Evolutionary conservation across 2,113 vertebrate species (phyloP), one percentile per base, ranked within the genome.

Genomic region (Panthera uncia): DNA sequence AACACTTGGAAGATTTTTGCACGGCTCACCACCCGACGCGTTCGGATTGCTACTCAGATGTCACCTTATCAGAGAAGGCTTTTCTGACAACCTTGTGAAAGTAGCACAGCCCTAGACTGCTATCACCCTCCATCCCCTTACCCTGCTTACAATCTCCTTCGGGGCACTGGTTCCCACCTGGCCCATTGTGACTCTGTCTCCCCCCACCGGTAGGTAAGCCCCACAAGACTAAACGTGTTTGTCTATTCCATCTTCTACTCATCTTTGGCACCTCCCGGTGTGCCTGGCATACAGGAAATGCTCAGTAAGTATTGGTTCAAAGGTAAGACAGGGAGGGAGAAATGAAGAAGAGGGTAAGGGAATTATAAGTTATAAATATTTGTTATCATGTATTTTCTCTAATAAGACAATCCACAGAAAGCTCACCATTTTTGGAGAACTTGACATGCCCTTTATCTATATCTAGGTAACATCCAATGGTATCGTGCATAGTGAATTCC

Each of bases 401-500:
- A 69, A n/a, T 21, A 76, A 79, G n/a, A 52, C 3, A 11, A 76
- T 23, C 23, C 15, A 52, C 0, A 71, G 10, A 57, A 7, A 89
- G 65, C 96, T 97, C 98, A 99, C 99, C 99, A 81, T 99, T 99
- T 99, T 99, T 99, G 12, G 99, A 99, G 98, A 99, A 99, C 45
- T 99, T 99, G 66, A 99, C 91, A 12, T 99, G 99, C 12, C 98
- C 98, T 95, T 99, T 99, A 80, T 99, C 99, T 50, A 99, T 66
- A 97, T 99, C 99, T 87, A 99, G 74, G 73, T 99, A 99, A 97
- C 99, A 99, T 4, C 99, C 99, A 69, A 99, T 99, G 0, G 99
- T 99, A 98, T 99, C 99, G 27, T 99, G 99, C 99, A 99, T 99
- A 63, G 99, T 99, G 96, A 99, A 99, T 97, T 99, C 99, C 99